Base-by-base conservation (phyloP, 2,797 vertebrate species). In the Enteromius paludinosus region DNA sequence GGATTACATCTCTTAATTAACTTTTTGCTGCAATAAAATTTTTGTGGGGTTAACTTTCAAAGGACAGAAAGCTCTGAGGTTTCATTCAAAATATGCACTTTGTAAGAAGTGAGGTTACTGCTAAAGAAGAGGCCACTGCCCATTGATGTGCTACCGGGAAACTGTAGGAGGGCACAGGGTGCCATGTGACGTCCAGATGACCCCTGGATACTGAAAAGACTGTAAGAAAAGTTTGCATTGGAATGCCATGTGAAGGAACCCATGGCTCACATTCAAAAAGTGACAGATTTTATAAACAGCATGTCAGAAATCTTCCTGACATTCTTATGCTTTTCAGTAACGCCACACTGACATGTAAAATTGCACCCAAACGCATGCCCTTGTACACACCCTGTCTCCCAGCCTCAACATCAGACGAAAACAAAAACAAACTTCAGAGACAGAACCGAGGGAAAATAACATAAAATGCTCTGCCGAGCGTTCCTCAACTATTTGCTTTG, bases 391-490 rank as follows among this genome's bases (percentile, higher is more conserved):
- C 90, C 91, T 47, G 86, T 87, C 90, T 90, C 86, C 79, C 20
- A 41, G 85, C 85, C 86, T 90, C 90, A 88, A 56, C 88, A 83
- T 87, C 87, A 88, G 89, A 92, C 87, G 2, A 89, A 93, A 90
- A 92, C 89, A 90, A 86, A 89, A 92, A 90, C 83, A 87, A 87
- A 82, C 81, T 79, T 28, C 72, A 54, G 75, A 43, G 65, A 35
- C 69, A 71, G 71, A 83, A 78, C 30, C 17, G 61, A 30, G 74
- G 20, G 0, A 65, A 66, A 73, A 71, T 70, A 52, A 54, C 73
- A 82, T 86, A 86, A 90, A 90, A 87, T 41, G 76, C 86, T 77
- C 83, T 77, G 74, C 56, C 72, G 86, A 90, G 82, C 70, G 87
- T 85, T 85, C 88, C 80, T 88, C 86, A 85, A 92, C 89, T 62